A percentile compares a stretch with the other conserved stretches of the same genome.
These are phyloP conservation scores for Pyrrhosoma nymphula DNA, from an alignment of 2,888 invertebrate genomes.

Conservation along the genomic window DNA sequence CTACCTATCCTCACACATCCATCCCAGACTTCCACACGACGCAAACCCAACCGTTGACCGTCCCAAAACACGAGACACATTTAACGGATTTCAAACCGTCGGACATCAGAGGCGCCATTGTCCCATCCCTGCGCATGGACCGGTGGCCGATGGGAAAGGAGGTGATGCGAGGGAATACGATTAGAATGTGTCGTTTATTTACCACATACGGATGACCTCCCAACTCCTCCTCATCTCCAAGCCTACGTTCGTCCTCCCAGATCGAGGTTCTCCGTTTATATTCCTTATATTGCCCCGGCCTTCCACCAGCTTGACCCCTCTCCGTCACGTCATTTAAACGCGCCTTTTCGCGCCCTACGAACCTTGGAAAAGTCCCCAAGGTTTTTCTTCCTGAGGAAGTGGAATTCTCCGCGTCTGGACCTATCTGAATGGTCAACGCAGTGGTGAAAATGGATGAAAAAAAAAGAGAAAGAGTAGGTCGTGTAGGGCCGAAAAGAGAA, in stretches of 20 bases:
- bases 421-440: neutral
- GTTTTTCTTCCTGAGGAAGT: neutral
- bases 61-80: neutral
- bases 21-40: neutral
- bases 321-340: neutral
- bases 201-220: slow-evolving; percentile 1
- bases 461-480: neutral
- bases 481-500: neutral
- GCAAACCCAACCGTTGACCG: neutral
- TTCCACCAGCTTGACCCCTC: neutral
- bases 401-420: neutral
- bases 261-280: neutral
- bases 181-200: neutral
- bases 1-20: neutral
- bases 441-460: neutral
- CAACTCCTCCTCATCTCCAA: neutral
- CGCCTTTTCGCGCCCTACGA: neutral
- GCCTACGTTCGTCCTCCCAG: neutral
- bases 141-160: neutral
- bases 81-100: neutral
- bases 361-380: neutral
- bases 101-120: neutral
- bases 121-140: neutral
- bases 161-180: neutral
- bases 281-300: neutral